phyloP scores from a whole-genome alignment of 2,797 vertebrate genomes.

The Acanthopagrus latus region DNA sequence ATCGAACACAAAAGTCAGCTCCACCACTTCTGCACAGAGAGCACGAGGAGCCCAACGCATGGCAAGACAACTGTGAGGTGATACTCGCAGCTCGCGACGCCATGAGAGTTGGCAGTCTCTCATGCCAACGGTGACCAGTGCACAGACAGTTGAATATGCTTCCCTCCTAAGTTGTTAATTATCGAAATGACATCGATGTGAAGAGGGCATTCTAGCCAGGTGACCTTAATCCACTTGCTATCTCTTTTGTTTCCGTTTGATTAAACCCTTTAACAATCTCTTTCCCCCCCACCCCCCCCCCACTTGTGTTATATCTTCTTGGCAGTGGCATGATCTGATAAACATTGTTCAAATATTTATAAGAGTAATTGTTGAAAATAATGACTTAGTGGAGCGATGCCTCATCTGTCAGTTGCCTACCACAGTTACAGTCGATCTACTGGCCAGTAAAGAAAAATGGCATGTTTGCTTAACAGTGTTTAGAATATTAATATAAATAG shows the following conservation, averaged over 20 bases:
- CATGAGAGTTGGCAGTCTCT: conserved; percentile 85
- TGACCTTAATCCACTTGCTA: conserved; percentile 77
- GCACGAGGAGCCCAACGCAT: conserved; percentile 79
- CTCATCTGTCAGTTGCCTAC: conserved; percentile 41
- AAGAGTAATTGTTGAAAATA: conserved; percentile 56
- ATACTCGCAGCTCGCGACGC: conserved; percentile 79
- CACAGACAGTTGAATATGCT: conserved; percentile 86
- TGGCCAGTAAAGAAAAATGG: conserved; percentile 17
- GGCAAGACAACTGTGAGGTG: conserved; percentile 85
- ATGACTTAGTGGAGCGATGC: conserved; percentile 35
- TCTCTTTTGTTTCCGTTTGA: conserved; percentile 72
- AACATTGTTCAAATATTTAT: conserved; percentile 62
- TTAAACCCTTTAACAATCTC: conserved; percentile 57
- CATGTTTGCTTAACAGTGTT: conserved; percentile 29
- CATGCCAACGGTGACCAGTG: conserved; percentile 83
- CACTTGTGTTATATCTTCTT: conserved; percentile 51
- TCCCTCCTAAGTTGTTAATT: conserved; percentile 86
- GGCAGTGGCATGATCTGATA: conserved; percentile 50
- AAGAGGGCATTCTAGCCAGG: conserved; percentile 77
- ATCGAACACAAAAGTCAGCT: conserved; percentile 80
- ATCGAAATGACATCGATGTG: conserved; percentile 83
- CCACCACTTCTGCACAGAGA: conserved; percentile 80
- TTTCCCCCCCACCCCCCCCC: conserved; percentile 16
- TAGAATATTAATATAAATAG: background rate
- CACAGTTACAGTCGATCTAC: conserved; percentile 46